Evolutionary conservation across 2,113 vertebrate species (phyloP).

Genomic region (Tachuris rubrigastra): DNA sequence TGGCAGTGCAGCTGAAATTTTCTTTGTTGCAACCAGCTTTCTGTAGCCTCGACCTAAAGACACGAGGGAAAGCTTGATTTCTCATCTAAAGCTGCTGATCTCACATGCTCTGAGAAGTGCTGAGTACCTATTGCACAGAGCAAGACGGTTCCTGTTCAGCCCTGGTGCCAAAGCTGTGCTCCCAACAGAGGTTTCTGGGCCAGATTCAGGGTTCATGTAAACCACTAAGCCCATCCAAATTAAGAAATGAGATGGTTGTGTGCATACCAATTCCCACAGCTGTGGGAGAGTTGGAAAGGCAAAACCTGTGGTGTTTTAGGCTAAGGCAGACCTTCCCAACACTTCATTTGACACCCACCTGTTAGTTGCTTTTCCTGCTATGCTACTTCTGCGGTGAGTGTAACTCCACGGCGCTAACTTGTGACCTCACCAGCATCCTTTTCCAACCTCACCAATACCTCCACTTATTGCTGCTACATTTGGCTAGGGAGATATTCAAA

Average conservation of each 20-base stretch:
- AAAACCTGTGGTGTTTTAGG: background rate
- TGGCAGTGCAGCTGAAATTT: background rate
- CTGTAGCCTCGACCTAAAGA: background rate
- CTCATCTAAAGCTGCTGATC: background rate
- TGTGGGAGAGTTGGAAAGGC: background rate
- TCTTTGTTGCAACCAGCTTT: background rate
- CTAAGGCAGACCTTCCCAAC: background rate
- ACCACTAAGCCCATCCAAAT: background rate
- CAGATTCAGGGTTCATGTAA: background rate
- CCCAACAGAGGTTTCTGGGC: background rate
- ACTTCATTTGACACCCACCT: background rate
- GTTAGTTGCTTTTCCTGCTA: background rate
- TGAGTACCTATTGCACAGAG: background rate
- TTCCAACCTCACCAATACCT: background rate
- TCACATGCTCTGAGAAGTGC: fast-evolving
- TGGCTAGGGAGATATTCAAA: background rate
- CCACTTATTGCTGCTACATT: background rate
- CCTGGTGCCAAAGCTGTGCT: background rate
- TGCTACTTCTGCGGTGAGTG: background rate
- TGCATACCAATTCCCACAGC: background rate
- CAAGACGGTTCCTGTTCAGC: background rate
- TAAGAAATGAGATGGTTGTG: background rate
- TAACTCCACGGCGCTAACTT: background rate
- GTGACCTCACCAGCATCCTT: background rate
- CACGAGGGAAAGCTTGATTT: fast-evolving